A percentile compares a stretch with the other conserved stretches of the same genome.
These are phyloP conservation scores for Ancistrus triradiatus DNA, from an alignment of 2,113 vertebrate species.

Conservation along the genomic window DNA sequence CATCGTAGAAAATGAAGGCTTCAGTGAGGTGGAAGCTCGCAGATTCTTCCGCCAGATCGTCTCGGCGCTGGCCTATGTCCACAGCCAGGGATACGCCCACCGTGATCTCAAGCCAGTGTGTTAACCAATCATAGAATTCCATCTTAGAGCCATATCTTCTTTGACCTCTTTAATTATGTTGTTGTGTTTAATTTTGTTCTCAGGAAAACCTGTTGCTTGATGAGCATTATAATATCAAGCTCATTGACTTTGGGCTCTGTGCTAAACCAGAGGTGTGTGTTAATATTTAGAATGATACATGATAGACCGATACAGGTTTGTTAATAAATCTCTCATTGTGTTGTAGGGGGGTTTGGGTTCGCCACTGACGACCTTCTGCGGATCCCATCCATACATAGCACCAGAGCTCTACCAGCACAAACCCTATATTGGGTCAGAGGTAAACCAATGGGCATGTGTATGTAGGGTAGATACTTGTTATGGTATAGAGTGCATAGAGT, in stretches of 20 bases:
- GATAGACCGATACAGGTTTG: no score
- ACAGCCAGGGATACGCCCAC: conserved; percentile 90
- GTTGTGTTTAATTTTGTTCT: conserved; percentile 29
- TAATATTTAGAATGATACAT: no score
- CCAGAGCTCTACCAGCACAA: conserved; percentile 94
- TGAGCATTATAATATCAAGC: conserved; percentile 83
- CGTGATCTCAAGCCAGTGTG: conserved; percentile 95
- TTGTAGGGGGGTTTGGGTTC: conserved; percentile 82
- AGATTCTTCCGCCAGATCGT: conserved; percentile 92
- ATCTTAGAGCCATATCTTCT: no score
- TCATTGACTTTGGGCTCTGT: conserved; percentile 96
- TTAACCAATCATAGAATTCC: no score
- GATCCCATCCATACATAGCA: conserved; percentile 91
- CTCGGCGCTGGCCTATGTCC: conserved; percentile 87
- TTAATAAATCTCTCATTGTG: no score
- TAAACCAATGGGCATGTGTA: conserved; percentile 60
- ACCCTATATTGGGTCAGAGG: conserved; percentile 93
- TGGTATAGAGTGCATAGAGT: no score
- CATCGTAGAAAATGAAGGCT: conserved; percentile 86
- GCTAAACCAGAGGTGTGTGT: conserved; percentile 87
- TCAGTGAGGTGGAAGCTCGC: conserved; percentile 85
- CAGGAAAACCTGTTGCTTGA: conserved; percentile 95
- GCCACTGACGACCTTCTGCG: conserved; percentile 86
- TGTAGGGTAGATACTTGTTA: no score
- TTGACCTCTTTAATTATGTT: no score